A percentile compares a stretch with the other conserved stretches of the same genome.
These are phyloP conservation scores for Amniataba percoides DNA, from an alignment of 2,797 vertebrate species.

Conservation along the genomic window DNA sequence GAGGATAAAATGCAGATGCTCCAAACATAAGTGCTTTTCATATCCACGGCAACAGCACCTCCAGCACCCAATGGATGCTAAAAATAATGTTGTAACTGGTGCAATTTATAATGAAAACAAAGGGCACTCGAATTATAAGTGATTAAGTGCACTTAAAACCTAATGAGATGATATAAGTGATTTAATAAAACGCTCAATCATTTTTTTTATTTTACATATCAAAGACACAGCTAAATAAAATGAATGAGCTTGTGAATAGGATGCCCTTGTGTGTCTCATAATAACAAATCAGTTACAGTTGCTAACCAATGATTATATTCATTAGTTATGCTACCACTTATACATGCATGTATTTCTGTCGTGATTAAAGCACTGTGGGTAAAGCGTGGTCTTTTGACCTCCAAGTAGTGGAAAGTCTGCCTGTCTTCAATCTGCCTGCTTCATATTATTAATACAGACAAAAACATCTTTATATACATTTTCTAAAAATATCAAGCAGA, in stretches of 20 bases:
- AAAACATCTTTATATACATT: not conserved
- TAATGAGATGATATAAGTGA: not conserved
- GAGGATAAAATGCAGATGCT: slow-evolving; percentile 4
- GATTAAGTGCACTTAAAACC: slow-evolving; percentile 2
- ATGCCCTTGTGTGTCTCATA: not conserved
- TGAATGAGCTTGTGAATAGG: not conserved
- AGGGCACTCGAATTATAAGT: not conserved
- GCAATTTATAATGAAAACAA: slow-evolving; percentile 7
- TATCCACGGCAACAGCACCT: not conserved
- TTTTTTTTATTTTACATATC: not conserved
- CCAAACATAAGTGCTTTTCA: slow-evolving; percentile 13
- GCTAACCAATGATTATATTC: slow-evolving; percentile 9
- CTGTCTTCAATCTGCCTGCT: not conserved
- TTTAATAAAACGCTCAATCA: not conserved
- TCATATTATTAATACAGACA: not conserved
- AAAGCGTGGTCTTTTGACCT: not conserved
- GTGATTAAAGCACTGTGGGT: not conserved
- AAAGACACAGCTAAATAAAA: not conserved
- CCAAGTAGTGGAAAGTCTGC: not conserved
- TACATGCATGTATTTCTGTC: not conserved
- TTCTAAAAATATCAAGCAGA: not conserved
- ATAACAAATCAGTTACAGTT: not conserved
- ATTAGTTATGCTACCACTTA: not conserved
- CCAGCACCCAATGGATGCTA: not conserved
- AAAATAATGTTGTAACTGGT: not conserved